Evolutionary conservation across 2,888 invertebrate species (phyloP), one percentile per base, ranked within the genome.

Genomic region (Norana najaformis): DNA sequence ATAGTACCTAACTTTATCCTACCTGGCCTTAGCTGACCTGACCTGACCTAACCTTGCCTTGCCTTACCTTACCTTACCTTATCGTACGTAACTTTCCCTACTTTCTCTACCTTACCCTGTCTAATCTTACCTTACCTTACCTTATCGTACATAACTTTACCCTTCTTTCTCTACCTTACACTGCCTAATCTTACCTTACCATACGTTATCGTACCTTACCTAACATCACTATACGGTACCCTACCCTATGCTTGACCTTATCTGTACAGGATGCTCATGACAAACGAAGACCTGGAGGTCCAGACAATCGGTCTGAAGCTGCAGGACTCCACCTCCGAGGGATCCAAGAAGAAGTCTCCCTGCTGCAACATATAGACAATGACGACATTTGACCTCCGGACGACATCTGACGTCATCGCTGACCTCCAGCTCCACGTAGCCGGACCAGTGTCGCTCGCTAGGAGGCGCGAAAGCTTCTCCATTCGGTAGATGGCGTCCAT

Each of bases 241-340:
- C 11, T 47, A 23, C 23, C 23, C 20, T 39, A 6, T 37, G 34
- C n/a, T 18, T 39, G 20, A 34, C 37, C 6, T 53, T 6, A 6
- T 35, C 13, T 38, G 30, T 38, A 69, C 92, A 94, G 94, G 90
- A 90, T 93, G 69, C 92, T 94, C 92, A 92, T 94, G 47, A 93
- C 94, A 30, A 94, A 94, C 90, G 94, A 95, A 91, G 95, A 95
- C 92, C 89, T 95, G 30, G 94, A 94, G 90, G 94, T 95, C 30
- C 93, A 94, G 92, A 92, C 93, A 14, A 94, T 93, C 20, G 94
- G 94, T 13, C 92, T 95, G 91, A 93, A 94, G 90, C 92, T 95
- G 82, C 90, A 91, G 53, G 91, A 92, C 53, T 82, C n/a, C 16
- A 88, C 2, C 23, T n/a, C 89, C 5, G 88, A 83, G 5, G 85